Base-by-base conservation (phyloP, 2,888 invertebrate species). In the Petrolisthes manimaculis region DNA sequence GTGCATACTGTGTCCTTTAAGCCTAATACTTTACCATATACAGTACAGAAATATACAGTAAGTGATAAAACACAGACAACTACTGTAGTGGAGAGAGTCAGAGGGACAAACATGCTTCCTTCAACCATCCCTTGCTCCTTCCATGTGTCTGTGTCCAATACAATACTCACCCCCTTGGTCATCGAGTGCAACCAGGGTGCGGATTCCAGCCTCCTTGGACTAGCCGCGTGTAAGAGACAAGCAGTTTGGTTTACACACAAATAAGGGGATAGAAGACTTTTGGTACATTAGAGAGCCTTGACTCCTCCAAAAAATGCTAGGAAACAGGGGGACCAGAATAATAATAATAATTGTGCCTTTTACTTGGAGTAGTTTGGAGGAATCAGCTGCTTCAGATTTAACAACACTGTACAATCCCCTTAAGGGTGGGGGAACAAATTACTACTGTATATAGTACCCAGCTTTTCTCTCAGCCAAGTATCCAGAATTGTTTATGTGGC, bases 121-220 rank as follows among this genome's bases (percentile, higher is more conserved):
- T 3, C 61, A 61, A 12, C 61, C 61, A 61, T 61, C 61, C 61
- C 61, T 61, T 18, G 9, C 37, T 37, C 37, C 37, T 37, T 37
- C 37, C 37, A 1, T 37, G 37, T 37, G 37, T 37, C 37, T 67
- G 8, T 77, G 24, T 5, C 18, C 21, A 51, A 5, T 75, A 8
- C 24, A n/a, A 3, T 51, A 97, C 97, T 97, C 97, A 98, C 98
- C 98, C 97, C 99, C 99, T 96, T 99, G 99, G 96, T 99, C 99
- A 95, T 99, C 99, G 95, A 99, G 96, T 95, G 98, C 98, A 95
- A 99, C 99, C 96, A 99, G 96, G 95, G 99, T 99, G 94, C 98
- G 97, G 95, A 99, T 99, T 95, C 99, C 99, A 94, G 98, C 98
- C 96, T 99, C 99, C 97, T 99, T 99, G 96, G 98, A 98, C 98